Evolutionary conservation across 2,113 vertebrate species (phyloP), one percentile per base, ranked within the genome.

Genomic region (Hirundichthys speculiger): DNA sequence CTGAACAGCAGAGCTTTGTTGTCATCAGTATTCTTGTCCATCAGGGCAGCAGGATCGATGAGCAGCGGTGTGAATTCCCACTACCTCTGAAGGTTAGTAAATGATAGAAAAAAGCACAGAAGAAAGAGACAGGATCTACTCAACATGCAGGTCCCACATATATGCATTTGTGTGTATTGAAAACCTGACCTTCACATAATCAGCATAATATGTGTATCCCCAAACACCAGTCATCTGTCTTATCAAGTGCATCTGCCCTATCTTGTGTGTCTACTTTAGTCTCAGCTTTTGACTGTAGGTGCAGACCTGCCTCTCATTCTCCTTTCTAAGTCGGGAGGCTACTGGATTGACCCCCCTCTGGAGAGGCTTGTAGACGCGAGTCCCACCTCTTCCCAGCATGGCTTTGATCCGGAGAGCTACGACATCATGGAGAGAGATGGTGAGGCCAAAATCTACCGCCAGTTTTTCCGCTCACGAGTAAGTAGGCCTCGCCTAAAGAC

Each of bases 51-150:
- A 93, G 93, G 71, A 89, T 96, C 75, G 93, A 96, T 42, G 94
- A 95, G 64, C 95, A 96, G 69, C 90, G 95, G 14, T 96, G 95
- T 88, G 93, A 91, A 79, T 94, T 96, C 73, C 95, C 95, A 49
- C 92, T 90, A 60, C 92, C 95, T 69, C 89, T 94, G 47, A 96
- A 94, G 93, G 95, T 95, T 68, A 66, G 80, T 64, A 46, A 16
- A 27, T 42, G 15, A 47, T 22, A 52, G 15, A 55, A 34, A 45
- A 58, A 57, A 14, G 16, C 7, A 51, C n/a, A n/a, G n/a, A n/a
- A n/a, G n/a, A n/a, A n/a, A n/a, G n/a, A n/a, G n/a, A n/a, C n/a
- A 27, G 45, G 10, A 1, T n/a, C 20, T 22, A 42, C 34, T 48
- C 6, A 14, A 27, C 34, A 27, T 27, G 13, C 16, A 13, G 5